Percentiles rank a stretch among this genome's conserved stretches.
phyloP scores from a whole-genome alignment of 2,888 invertebrate genomes.

The Acrobasis consociella region DNA sequence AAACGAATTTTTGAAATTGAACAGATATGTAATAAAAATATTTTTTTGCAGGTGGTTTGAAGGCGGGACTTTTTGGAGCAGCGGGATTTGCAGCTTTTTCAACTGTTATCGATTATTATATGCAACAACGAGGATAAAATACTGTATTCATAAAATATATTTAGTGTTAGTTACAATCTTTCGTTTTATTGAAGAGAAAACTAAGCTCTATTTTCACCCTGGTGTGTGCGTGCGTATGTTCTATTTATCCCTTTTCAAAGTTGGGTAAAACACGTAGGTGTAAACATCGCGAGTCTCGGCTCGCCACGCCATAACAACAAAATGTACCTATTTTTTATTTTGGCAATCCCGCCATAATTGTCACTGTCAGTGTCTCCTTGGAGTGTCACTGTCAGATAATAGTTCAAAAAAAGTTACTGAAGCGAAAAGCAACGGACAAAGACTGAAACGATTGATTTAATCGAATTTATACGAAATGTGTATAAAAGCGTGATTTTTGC shows the following conservation, averaged over 20 bases:
- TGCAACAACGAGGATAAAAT: conserved; percentile 81
- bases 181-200: conserved; percentile 11
- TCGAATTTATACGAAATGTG: conserved; percentile 43
- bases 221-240: neutral
- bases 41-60: conserved; percentile 91
- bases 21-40: neutral
- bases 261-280: too few relatives aligned
- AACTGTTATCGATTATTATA: conserved; percentile 97
- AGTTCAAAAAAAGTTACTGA: conserved; percentile 45
- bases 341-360: conserved; percentile 31
- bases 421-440: conserved; percentile 48
- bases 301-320: too few relatives aligned
- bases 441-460: conserved; percentile 46
- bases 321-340: too few relatives aligned
- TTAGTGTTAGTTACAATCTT: conserved; percentile 16
- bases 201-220: neutral
- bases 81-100: conserved; percentile 99
- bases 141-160: conserved; percentile 22
- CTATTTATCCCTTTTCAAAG: too few relatives aligned
- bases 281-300: too few relatives aligned
- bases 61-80: conserved; percentile 96
- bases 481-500: conserved; percentile 43
- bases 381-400: neutral
- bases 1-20: neutral
- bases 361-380: neutral